Conservation (phyloP, 1,140 invertebrate genomes). For the Coenobita brevimanus region DNA sequence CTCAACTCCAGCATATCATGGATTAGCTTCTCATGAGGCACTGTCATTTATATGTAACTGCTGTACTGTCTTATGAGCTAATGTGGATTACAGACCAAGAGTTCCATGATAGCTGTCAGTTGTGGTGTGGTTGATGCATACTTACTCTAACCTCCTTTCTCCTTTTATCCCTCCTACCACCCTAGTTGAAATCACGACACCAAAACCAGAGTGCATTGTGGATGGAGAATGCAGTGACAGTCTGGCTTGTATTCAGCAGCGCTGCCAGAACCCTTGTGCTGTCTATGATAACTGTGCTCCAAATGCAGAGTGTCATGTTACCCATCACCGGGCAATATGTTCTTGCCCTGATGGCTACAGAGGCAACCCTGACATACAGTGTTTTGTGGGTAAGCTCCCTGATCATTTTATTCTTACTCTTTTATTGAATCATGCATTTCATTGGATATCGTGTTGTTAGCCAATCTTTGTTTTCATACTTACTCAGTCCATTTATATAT, state of each 20-base stretch:
- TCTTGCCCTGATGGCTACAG: conserved; percentile 87
- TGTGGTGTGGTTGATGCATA: background rate
- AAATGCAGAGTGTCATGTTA: conserved; percentile 87
- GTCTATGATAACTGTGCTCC: conserved; percentile 80
- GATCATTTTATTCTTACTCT: background rate
- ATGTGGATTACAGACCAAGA: no score
- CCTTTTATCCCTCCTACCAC: background rate
- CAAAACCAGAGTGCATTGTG: conserved; percentile 84
- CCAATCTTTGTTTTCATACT: no score
- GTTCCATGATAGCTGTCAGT: background rate
- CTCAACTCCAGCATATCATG: background rate
- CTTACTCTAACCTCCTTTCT: background rate
- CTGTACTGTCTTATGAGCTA: no score
- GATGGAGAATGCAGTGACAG: conserved; percentile 89
- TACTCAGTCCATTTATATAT: no score
- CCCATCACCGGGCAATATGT: conserved; percentile 87
- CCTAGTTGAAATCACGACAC: conserved; percentile 69
- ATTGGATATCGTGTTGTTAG: no score
- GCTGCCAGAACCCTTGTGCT: conserved; percentile 85
- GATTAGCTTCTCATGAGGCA: background rate
- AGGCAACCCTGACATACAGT: conserved; percentile 87
- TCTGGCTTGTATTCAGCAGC: conserved; percentile 86
- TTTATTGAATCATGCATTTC: background rate
- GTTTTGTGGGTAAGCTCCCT: conserved; percentile 78
- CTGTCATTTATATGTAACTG: no score